A percentile compares a stretch with the other conserved stretches of the same genome.
Evolutionary conservation across 1,140 invertebrate species (phyloP).

Genomic region (Zaprionus vittiger): DNA sequence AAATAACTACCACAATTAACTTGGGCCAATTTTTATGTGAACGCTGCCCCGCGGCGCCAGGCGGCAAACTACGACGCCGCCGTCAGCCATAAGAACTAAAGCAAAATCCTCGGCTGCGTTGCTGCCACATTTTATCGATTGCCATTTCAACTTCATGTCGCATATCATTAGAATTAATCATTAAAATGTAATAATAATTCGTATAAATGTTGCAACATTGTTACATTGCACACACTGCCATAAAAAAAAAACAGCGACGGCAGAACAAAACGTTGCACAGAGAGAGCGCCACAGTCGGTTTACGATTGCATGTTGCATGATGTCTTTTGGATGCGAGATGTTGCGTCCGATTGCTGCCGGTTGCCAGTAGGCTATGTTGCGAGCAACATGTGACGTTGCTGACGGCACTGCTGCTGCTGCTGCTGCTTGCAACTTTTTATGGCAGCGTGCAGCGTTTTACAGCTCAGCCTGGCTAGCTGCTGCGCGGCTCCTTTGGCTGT

Average conservation of each 20-base stretch:
- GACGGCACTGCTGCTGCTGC: conserved; percentile 15
- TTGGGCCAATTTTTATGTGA: conserved; percentile 75
- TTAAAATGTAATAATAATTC: conserved; percentile 84
- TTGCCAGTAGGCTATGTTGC: conserved; percentile 46
- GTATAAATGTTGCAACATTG: conserved; percentile 82
- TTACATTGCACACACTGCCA: conserved; percentile 49
- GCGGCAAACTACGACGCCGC: neutral
- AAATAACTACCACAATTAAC: conserved; percentile 82
- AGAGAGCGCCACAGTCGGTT: conserved; percentile 48
- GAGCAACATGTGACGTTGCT: conserved; percentile 59
- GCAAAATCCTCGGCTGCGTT: conserved; percentile 15
- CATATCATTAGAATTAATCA: conserved; percentile 84
- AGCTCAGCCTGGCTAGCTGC: conserved; percentile 58
- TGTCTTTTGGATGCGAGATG: conserved; percentile 18
- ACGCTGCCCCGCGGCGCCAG: conserved; percentile 56
- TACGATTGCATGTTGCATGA: conserved; percentile 66
- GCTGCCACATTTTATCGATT: conserved; percentile 59
- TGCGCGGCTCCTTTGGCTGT: conserved; percentile 34
- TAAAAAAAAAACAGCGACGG: conserved; percentile 26
- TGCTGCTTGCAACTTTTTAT: conserved; percentile 74
- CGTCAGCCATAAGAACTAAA: conserved; percentile 32
- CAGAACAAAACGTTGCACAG: conserved; percentile 57
- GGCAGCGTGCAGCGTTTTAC: conserved; percentile 75
- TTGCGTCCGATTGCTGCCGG: conserved; percentile 23
- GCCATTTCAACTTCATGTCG: conserved; percentile 75